phyloP scores from a whole-genome alignment of 2,113 vertebrate genomes.

The Microcebus jonahi region DNA sequence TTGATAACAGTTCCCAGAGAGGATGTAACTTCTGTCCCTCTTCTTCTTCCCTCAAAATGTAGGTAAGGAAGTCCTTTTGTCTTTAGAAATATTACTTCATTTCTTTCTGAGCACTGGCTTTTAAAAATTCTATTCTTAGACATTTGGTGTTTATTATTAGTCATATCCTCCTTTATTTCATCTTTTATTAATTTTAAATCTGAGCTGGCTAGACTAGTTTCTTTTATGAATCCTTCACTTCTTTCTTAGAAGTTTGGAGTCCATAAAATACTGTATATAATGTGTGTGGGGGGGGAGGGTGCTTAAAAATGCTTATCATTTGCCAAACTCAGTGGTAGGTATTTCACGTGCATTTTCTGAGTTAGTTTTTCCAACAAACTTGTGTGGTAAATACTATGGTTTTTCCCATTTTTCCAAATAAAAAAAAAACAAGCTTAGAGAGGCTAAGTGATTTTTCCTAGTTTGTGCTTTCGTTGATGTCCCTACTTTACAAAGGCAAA shows the following conservation, averaged over 20 bases:
- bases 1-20: background rate
- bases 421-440: background rate
- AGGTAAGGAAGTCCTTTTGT: background rate
- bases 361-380: background rate
- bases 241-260: background rate
- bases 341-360: conserved; percentile 4
- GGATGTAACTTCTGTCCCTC: background rate
- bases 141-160: background rate
- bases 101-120: background rate
- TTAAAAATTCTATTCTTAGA: conserved; percentile 18
- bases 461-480: background rate
- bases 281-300: no score
- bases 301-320: background rate
- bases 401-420: background rate
- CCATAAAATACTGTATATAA: background rate
- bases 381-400: background rate
- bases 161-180: background rate
- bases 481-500: background rate
- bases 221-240: background rate
- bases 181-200: conserved; percentile 24
- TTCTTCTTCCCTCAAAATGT: background rate
- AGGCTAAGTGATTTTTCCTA: background rate
- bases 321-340: background rate
- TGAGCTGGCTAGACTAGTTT: background rate
- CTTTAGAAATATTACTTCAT: conserved; percentile 29